Evolutionary conservation across 1,140 invertebrate genomes (phyloP).

Genomic region (Triops cancriformis): DNA sequence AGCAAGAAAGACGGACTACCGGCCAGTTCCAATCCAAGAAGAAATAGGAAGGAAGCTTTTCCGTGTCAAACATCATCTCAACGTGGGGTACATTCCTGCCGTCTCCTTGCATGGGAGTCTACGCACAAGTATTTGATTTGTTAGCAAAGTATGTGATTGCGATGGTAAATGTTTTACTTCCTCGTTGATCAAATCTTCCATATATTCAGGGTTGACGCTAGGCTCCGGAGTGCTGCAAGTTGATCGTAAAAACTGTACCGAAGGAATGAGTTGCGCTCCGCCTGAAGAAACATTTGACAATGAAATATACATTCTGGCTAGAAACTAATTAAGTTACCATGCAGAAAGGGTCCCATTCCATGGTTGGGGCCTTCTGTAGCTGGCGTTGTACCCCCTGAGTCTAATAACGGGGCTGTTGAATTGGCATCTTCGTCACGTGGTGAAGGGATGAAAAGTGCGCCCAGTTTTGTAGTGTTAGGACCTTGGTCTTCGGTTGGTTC

Average conservation of each 20-base stretch:
- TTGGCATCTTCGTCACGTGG: slow-evolving; percentile 42
- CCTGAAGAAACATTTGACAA: not conserved
- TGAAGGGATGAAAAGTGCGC: not conserved
- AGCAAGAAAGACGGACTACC: slow-evolving; percentile 58
- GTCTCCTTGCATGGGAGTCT: not conserved
- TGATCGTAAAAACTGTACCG: not conserved
- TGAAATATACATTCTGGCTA: not conserved
- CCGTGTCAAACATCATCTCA: not conserved
- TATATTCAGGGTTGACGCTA: not conserved
- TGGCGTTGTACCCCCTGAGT: slow-evolving; percentile 20
- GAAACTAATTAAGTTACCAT: not conserved
- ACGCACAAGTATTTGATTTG: too few relatives aligned
- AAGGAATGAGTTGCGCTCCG: not conserved
- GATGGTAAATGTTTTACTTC: not conserved
- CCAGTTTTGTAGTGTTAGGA: not conserved
- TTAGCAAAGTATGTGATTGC: not conserved
- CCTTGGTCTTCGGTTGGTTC: not conserved
- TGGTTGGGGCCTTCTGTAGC: not conserved
- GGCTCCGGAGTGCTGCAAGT: not conserved
- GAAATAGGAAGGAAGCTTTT: slow-evolving; percentile 41
- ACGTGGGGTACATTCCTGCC: not conserved
- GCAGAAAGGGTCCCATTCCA: slow-evolving; percentile 7
- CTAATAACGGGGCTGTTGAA: slow-evolving; percentile 46
- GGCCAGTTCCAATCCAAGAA: slow-evolving; percentile 76
- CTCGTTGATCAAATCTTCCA: not conserved